A percentile compares a stretch with the other conserved stretches of the same genome.
These are phyloP conservation scores for Garra rufa DNA, from an alignment of 2,113 vertebrate genomes.

Conservation along the genomic window DNA sequence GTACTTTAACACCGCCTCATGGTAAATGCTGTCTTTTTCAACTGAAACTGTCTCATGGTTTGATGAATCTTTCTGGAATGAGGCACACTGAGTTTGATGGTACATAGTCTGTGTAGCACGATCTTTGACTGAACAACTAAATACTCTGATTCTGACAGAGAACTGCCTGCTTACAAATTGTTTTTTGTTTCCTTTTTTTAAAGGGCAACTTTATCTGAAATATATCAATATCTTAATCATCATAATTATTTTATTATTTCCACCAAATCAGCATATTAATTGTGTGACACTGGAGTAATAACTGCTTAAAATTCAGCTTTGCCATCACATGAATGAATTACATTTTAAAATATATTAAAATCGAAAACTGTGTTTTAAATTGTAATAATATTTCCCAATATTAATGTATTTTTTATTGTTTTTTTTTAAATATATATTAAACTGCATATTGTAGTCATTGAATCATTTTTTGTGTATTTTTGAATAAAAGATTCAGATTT, in stretches of 20 bases:
- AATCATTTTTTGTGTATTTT: too few species aligned
- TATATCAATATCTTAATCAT: too few species aligned
- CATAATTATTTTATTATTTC: too few species aligned
- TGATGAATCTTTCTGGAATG: conserved; percentile 63
- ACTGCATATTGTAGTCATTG: too few species aligned
- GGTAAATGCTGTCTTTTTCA: conserved; percentile 54
- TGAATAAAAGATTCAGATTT: too few species aligned
- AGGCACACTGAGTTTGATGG: conserved; percentile 53
- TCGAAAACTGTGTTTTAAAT: background rate
- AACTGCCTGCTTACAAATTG: background rate
- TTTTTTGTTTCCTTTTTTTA: background rate
- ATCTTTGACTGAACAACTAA: background rate
- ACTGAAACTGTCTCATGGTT: conserved; percentile 58
- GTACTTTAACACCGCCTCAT: conserved; percentile 72
- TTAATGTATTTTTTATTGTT: background rate
- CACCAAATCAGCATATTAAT: background rate
- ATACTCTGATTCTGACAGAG: background rate
- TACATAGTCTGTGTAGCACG: background rate
- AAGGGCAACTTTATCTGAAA: too few species aligned
- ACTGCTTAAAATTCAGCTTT: background rate
- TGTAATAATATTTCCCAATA: background rate
- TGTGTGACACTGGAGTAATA: background rate
- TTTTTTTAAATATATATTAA: too few species aligned
- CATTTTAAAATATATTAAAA: background rate
- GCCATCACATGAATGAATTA: background rate